Base-by-base conservation (phyloP, 1,140 invertebrate genomes). In the Lucilia sericata region DNA sequence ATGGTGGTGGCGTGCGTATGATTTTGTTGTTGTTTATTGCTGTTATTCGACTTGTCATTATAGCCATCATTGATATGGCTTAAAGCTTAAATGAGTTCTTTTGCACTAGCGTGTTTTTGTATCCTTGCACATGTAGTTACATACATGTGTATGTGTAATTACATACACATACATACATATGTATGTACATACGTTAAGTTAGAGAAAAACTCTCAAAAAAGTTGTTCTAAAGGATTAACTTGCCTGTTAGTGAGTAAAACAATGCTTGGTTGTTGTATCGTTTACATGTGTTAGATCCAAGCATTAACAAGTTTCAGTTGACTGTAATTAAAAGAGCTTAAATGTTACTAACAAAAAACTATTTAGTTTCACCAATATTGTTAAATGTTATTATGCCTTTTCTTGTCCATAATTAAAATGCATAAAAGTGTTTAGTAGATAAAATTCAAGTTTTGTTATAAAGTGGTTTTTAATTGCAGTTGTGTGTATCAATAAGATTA, bases 41-140 rank as follows among this genome's bases (percentile, higher is more conserved):
- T n/a, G n/a, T 60, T 60, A 60, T 60, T 60, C 14, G 14, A 60
- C 55, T 60, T 70, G 65, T 70, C 65, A 70, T 70, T 70, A 70
- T 21, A 70, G 65, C 21, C 65, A 70, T 70, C 65, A 70, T 70
- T 70, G n/a, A 19, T 70, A 70, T 70, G 19, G 14, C n/a, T 60
- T 70, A 21, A 70, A 21, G 65, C 65, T 21, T 70, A 21, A 70
- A 70, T 70, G 65, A 70, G 65, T 70, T 10, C 65, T n/a, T 70
- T 10, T 21, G 10, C 65, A 70, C 14, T 60, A 30, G 25, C 25
- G 25, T 42, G 42, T 42, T 42, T 42, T 42, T 8, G 7, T 42
- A 42, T 42, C 49, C 13, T 12, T 49, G 49, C 9, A 65, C 60
- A n/a, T n/a, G 13, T 12, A 65, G 13, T 14, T 10, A 65, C 60